Conservation (phyloP, 2,888 invertebrate species). For the Neoascia interrupta region DNA sequence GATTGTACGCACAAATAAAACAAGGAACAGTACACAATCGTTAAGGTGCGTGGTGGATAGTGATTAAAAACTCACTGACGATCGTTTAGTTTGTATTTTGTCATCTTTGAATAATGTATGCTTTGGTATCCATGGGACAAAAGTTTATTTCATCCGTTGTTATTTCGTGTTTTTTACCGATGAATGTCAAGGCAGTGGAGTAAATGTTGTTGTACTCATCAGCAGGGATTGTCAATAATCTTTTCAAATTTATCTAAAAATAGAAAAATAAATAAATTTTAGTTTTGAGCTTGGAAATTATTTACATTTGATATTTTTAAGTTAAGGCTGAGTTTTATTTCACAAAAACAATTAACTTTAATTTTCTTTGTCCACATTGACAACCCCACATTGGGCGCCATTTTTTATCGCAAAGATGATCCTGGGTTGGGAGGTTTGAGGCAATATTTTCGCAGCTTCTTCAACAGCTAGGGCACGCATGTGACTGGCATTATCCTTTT, state of each 20-base stretch:
- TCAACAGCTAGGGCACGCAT: too few species aligned
- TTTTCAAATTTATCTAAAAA: slow-evolving; percentile 76
- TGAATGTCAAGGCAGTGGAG: slow-evolving; percentile 77
- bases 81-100: slow-evolving; percentile 1
- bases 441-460: too few species aligned
- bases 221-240: slow-evolving; percentile 68
- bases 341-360: too few species aligned
- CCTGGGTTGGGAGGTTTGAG: too few species aligned
- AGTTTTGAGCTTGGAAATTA: too few species aligned
- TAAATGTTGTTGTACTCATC: slow-evolving; percentile 71
- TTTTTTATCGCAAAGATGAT: too few species aligned
- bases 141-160: slow-evolving; percentile 73
- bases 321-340: too few species aligned
- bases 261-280: background rate
- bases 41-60: background rate
- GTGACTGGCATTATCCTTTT: too few species aligned
- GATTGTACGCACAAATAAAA: slow-evolving; percentile 39
- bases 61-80: background rate
- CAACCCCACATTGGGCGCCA: too few species aligned
- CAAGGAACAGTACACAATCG: slow-evolving; percentile 16
- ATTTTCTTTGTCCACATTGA: too few species aligned
- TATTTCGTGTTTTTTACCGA: slow-evolving; percentile 73
- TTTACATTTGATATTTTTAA: too few species aligned
- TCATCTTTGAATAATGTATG: slow-evolving; percentile 74
- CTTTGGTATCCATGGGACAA: slow-evolving; percentile 79